phyloP scores from a whole-genome alignment of 2,113 vertebrate genomes.

The Engystomops pustulosus region DNA sequence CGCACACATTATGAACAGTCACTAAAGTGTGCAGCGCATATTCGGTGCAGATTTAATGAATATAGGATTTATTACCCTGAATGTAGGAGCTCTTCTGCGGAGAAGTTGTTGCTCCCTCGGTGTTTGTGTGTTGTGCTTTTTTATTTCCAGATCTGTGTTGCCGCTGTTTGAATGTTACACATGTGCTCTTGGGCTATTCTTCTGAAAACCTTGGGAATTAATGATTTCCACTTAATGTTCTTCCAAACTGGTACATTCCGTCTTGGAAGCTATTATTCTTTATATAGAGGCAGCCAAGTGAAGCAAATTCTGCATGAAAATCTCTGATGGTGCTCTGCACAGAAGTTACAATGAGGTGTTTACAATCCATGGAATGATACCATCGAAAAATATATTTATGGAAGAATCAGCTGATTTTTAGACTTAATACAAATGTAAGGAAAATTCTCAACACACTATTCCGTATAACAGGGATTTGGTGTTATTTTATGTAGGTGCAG shows the following conservation, averaged over 20 bases:
- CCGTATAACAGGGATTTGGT: not conserved
- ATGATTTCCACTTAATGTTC: slow-evolving; percentile 60
- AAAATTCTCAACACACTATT: not conserved
- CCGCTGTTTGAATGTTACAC: slow-evolving; percentile 54
- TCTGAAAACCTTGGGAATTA: slow-evolving; percentile 59
- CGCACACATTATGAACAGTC: slow-evolving; percentile 30
- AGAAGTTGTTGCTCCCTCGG: slow-evolving; percentile 50
- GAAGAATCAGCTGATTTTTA: not conserved
- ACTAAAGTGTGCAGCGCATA: slow-evolving; percentile 22
- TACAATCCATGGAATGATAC: slow-evolving; percentile 30
- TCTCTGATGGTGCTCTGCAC: slow-evolving; percentile 48
- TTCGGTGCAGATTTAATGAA: slow-evolving; percentile 49
- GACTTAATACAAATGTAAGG: not conserved
- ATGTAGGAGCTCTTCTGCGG: slow-evolving; percentile 21
- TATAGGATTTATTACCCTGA: slow-evolving; percentile 56
- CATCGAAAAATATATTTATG: slow-evolving; percentile 32
- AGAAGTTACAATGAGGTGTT: slow-evolving; percentile 25
- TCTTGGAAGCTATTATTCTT: slow-evolving; percentile 58
- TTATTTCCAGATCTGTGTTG: slow-evolving; percentile 45
- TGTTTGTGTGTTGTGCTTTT: slow-evolving; percentile 50
- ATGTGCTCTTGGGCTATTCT: slow-evolving; percentile 56
- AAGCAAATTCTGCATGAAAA: slow-evolving; percentile 51
- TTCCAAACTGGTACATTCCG: slow-evolving; percentile 55
- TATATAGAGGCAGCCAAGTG: slow-evolving; percentile 53
- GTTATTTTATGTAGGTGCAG: not conserved